Evolutionary conservation across 2,797 vertebrate genomes (phyloP).

Genomic region (Lemur catta): DNA sequence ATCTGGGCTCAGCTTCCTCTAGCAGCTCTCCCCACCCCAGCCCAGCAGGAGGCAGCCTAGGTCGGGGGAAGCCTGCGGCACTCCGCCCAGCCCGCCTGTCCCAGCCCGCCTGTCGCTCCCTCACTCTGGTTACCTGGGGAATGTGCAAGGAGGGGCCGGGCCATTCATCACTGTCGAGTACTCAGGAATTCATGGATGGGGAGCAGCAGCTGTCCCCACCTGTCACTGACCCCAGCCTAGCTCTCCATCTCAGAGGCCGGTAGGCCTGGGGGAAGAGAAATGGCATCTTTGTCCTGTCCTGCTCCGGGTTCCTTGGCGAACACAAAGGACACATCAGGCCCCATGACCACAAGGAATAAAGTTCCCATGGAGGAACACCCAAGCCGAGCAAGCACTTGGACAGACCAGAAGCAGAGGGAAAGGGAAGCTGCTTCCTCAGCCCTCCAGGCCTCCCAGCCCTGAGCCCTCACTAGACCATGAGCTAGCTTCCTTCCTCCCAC

Average conservation of each 20-base stretch:
- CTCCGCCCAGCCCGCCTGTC: neutral
- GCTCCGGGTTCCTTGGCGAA: neutral
- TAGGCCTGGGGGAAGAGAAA: neutral
- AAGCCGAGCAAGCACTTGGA: neutral
- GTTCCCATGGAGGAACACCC: neutral
- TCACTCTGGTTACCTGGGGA: constrained; percentile 47
- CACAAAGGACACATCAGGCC: neutral
- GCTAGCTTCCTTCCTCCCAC: neutral
- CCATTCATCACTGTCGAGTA: constrained; percentile 50
- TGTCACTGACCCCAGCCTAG: constrained; percentile 23
- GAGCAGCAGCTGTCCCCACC: constrained; percentile 33
- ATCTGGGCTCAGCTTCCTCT: neutral
- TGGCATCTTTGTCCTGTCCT: neutral
- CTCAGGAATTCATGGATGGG: constrained; percentile 28
- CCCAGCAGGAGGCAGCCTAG: neutral
- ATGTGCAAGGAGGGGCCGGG: neutral
- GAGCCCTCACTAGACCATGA: neutral
- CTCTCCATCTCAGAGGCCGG: neutral
- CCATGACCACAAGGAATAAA: neutral
- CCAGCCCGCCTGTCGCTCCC: constrained; percentile 37
- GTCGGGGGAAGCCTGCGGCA: neutral
- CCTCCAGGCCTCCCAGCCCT: neutral
- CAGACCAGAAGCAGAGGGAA: neutral
- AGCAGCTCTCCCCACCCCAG: neutral
- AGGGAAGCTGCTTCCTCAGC: neutral